These are phyloP conservation scores for Andrena bicolor DNA, from an alignment of 2,888 invertebrate species.

Conservation along the genomic window DNA sequence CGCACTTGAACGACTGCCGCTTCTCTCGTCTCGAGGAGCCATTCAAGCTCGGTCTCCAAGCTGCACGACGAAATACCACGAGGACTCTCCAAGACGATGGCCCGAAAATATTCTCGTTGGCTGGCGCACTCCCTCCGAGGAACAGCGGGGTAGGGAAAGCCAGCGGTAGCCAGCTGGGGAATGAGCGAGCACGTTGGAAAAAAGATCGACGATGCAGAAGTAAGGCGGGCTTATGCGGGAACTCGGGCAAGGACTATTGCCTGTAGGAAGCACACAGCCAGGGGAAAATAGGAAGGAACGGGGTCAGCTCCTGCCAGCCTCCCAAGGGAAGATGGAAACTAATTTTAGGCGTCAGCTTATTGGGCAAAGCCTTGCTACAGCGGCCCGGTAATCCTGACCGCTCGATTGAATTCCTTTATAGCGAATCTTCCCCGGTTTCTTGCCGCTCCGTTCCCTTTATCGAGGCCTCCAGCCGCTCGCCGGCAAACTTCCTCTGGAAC, in stretches of 20 bases:
- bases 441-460: conserved; percentile 26
- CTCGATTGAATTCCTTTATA: conserved; percentile 70
- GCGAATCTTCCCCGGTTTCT: conserved; percentile 54
- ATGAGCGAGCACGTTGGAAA: not conserved
- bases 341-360: conserved; percentile 59
- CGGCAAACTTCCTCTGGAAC: not conserved
- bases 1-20: conserved; percentile 33
- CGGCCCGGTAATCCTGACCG: conserved; percentile 59
- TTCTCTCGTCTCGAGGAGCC: conserved; percentile 24
- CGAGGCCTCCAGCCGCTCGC: conserved; percentile 12
- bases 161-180: not conserved
- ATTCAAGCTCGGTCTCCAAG: conserved; percentile 14
- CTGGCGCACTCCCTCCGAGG: not conserved
- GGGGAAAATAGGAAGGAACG: not conserved
- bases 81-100: conserved; percentile 44
- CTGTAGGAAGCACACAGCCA: not conserved
- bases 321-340: conserved; percentile 41
- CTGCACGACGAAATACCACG: conserved; percentile 40
- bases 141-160: not conserved
- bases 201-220: conserved; percentile 40
- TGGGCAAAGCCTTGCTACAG: conserved; percentile 40
- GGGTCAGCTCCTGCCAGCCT: not conserved
- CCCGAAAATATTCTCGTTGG: conserved; percentile 28
- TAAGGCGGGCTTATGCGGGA: conserved; percentile 22
- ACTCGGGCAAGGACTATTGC: conserved; percentile 8